Evolutionary conservation across 1,140 invertebrate genomes (phyloP).

Genomic region (Cheumatopsyche charites): DNA sequence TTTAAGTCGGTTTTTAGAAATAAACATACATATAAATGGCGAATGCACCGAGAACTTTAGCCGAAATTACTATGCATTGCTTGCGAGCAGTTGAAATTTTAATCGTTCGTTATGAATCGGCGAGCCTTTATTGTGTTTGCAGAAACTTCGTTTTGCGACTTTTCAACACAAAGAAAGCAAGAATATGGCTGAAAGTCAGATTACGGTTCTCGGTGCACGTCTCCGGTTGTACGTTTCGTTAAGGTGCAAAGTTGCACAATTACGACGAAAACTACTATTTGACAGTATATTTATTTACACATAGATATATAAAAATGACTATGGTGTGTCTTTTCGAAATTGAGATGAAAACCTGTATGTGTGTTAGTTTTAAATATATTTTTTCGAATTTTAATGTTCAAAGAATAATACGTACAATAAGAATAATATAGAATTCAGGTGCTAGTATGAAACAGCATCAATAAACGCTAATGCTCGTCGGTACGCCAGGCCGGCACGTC

Average conservation of each 20-base stretch:
- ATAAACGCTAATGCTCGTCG: slow-evolving; percentile 3
- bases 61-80: too few relatives aligned
- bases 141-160: too few relatives aligned
- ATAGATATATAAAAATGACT: too few relatives aligned
- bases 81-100: too few relatives aligned
- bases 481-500: not conserved
- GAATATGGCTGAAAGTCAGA: slow-evolving; percentile 18
- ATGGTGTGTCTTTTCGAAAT: too few relatives aligned
- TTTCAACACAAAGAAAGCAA: not conserved
- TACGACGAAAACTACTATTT: slow-evolving; percentile 37
- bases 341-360: too few relatives aligned
- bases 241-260: slow-evolving; percentile 36
- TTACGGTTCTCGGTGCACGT: not conserved
- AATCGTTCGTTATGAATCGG: too few relatives aligned
- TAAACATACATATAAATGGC: not conserved
- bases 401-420: too few relatives aligned
- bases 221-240: slow-evolving; percentile 7
- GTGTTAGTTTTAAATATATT: too few relatives aligned
- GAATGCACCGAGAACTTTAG: not conserved
- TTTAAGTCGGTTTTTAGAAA: slow-evolving; percentile 11
- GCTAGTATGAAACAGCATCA: not conserved
- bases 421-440: too few relatives aligned
- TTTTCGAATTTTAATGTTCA: too few relatives aligned
- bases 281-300: slow-evolving; percentile 34
- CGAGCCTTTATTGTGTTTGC: too few relatives aligned